Evolutionary conservation across 1,140 invertebrate genomes (phyloP), one percentile per base, ranked within the genome.

Genomic region (Cydia amplana): DNA sequence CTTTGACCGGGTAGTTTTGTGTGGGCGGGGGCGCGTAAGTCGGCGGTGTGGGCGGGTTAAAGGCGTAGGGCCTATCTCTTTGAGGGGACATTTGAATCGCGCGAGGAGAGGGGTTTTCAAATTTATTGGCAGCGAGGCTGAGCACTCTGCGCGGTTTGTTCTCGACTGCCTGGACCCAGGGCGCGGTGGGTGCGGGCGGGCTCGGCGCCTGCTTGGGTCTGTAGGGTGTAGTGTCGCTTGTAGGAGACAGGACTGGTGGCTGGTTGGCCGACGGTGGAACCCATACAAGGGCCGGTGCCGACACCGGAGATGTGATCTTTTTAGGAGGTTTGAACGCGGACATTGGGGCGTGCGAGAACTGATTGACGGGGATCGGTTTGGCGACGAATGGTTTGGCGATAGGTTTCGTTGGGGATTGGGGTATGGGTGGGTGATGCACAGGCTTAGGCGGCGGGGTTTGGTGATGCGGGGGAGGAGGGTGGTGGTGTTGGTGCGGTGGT

Each of bases 321-420:
- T 93, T 89, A 6, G 93, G 91, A 14, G 95, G 95, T 77, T 95
- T 95, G 77, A 96, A 96, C 18, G 95, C 95, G 10, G 95, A 96
- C 88, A 95, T 94, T 1, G 95, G 95, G 2, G 95, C 95, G 82
- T 96, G 95, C 60, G 95, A 95, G 79, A 96, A 96, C 78, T 95
- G 94, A 87, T 95, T 95, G 0, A 95, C 93, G 0, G 94, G 94
- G 65, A 93, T 87, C 18, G 94, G 94, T 85, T 94, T 93, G n/a
- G 94, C 92, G 7, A 93, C 87, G 51, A 93, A 91, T 4, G 90
- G 90, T 78, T 92, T 92, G 0, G 82, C 78, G 10, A 83, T 72
- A 28, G 85, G 85, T 51, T 94, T 93, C 40, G 93, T 94, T 4
- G 94, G 86, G 6, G 92, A 82, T 78, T 85, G 85, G 49, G 79